Percentiles rank a stretch among this genome's conserved stretches.
phyloP scores from a whole-genome alignment of 2,797 vertebrate genomes.

The Manis javanica region DNA sequence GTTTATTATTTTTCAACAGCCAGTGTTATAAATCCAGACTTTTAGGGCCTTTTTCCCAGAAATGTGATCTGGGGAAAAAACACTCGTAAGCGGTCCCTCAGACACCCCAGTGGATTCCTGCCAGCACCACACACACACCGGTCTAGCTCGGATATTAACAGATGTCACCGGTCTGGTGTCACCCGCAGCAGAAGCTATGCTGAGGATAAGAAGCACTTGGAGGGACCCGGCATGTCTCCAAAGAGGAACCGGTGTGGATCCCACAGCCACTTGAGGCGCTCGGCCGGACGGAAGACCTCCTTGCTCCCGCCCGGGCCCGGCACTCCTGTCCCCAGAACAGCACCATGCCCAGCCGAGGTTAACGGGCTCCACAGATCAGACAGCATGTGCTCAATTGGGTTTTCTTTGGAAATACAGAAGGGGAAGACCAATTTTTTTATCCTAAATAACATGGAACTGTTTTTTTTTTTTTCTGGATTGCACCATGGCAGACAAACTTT shows the following conservation, averaged over 20 bases:
- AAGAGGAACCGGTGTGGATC: background rate
- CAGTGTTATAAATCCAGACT: background rate
- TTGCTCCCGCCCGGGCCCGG: rapidly evolving
- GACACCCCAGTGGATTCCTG: background rate
- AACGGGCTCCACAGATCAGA: too few relatives aligned
- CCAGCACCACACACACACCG: background rate
- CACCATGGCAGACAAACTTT: background rate
- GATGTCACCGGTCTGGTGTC: rapidly evolving
- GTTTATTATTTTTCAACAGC: background rate
- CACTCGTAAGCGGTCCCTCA: rapidly evolving
- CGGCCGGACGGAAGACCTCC: background rate
- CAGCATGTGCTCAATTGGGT: background rate
- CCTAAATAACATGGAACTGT: background rate
- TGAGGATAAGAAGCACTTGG: too few relatives aligned
- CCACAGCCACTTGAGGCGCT: background rate
- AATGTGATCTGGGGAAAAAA: too few relatives aligned
- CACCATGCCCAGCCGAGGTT: rapidly evolving
- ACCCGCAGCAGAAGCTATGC: rapidly evolving
- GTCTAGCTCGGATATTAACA: background rate
- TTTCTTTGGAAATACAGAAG: background rate
- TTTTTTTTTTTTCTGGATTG: background rate
- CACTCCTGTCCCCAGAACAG: rapidly evolving
- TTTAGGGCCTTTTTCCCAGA: background rate
- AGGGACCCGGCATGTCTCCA: background rate
- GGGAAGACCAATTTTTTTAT: background rate